Evolutionary conservation across 2,888 invertebrate species (phyloP).

Genomic region (Antheraea yamamai): DNA sequence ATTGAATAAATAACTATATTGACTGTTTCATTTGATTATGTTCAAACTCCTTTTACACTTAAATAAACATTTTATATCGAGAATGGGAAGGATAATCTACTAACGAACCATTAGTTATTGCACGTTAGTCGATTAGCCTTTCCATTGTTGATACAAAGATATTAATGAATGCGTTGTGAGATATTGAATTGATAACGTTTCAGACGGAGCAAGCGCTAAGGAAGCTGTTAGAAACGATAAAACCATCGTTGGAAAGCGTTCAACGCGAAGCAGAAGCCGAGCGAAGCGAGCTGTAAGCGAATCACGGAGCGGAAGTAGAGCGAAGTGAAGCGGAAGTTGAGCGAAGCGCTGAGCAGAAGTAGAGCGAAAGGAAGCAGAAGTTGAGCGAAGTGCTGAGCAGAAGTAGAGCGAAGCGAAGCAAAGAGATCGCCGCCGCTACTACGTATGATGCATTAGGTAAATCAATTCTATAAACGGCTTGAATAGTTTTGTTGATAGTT

Average conservation of each 20-base stretch:
- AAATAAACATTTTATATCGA: not conserved
- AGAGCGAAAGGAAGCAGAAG: conserved; percentile 34
- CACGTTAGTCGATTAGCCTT: too few relatives aligned
- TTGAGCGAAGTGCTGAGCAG: conserved; percentile 52
- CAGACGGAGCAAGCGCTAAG: conserved; percentile 91
- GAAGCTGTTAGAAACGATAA: conserved; percentile 85
- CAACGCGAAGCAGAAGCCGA: conserved; percentile 42
- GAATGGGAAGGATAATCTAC: too few relatives aligned
- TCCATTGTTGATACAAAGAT: not conserved
- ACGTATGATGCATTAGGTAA: not conserved
- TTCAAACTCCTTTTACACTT: not conserved
- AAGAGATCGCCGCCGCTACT: not conserved
- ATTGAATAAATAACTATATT: not conserved
- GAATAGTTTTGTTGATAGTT: not conserved
- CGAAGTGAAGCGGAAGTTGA: not conserved
- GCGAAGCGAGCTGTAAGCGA: conserved; percentile 56
- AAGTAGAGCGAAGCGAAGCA: not conserved
- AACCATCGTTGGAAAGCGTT: conserved; percentile 66
- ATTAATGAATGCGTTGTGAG: not conserved
- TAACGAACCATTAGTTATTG: too few relatives aligned
- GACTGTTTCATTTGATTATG: not conserved
- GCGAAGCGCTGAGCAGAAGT: too few relatives aligned
- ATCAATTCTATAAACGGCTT: not conserved
- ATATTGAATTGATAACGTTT: not conserved
- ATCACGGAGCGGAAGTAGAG: not conserved